These are phyloP conservation scores for Ptychobarbus kaznakovi DNA, from an alignment of 2,797 vertebrate genomes.

Conservation along the genomic window DNA sequence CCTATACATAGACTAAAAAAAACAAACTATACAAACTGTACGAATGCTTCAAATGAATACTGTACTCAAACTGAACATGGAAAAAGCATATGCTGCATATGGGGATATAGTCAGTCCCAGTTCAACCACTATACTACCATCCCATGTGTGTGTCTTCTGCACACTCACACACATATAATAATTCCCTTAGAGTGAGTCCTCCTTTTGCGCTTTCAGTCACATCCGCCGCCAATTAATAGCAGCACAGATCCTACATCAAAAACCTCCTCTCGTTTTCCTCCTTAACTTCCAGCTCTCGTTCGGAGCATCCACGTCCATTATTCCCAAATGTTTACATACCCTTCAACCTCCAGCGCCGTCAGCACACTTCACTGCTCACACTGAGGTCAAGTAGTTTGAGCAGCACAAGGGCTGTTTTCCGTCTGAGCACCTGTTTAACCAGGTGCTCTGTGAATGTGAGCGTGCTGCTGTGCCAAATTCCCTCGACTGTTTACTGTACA, in stretches of 20 bases:
- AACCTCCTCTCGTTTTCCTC: background rate
- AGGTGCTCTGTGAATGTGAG: conserved; percentile 16
- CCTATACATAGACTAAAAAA: too few species aligned
- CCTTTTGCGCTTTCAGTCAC: conserved; percentile 10
- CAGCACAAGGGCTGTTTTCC: conserved; percentile 6
- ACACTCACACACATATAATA: conserved; percentile 23
- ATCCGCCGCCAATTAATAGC: conserved; percentile 11
- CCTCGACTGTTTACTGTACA: conserved; percentile 5
- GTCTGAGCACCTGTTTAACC: conserved; percentile 31
- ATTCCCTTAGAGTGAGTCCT: conserved; percentile 28
- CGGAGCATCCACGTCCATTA: conserved; percentile 17
- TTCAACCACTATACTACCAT: too few species aligned
- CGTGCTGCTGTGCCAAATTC: background rate
- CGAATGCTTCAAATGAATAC: too few species aligned
- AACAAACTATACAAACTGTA: too few species aligned
- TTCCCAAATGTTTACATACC: conserved; percentile 13
- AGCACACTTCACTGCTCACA: conserved; percentile 32
- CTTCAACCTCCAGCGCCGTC: conserved; percentile 5
- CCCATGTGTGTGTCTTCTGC: conserved; percentile 10
- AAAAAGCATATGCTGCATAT: background rate
- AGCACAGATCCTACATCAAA: conserved; percentile 2
- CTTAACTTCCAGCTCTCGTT: conserved; percentile 2
- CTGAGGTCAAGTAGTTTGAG: conserved; percentile 25
- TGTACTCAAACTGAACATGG: too few species aligned
- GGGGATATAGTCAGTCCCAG: conserved; percentile 16